Conservation (phyloP, 1,140 invertebrate species). For the Drosophila pandora region DNA sequence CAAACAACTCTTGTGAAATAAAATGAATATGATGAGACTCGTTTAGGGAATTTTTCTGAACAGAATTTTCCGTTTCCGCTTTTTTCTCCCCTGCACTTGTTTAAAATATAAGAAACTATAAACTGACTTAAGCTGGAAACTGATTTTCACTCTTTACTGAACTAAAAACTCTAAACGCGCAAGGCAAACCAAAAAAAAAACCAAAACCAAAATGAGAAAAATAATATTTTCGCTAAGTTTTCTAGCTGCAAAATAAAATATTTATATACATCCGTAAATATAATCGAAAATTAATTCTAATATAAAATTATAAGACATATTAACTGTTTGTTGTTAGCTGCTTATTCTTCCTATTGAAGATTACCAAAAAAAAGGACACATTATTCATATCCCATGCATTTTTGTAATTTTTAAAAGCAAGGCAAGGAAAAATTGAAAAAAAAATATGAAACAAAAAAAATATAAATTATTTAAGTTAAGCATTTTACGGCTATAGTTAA, state of each 20-base stretch:
- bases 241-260: constrained; percentile 53
- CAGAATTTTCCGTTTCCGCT: constrained; percentile 46
- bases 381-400: constrained; percentile 49
- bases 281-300: constrained; percentile 41
- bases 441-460: constrained; percentile 10
- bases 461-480: constrained; percentile 23
- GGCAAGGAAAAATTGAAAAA: constrained; percentile 32
- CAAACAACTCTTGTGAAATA: constrained; percentile 54
- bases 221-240: constrained; percentile 50
- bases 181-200: constrained; percentile 34
- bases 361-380: constrained; percentile 36
- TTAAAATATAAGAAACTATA: constrained; percentile 48
- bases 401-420: constrained; percentile 50
- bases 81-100: constrained; percentile 47
- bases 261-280: constrained; percentile 53
- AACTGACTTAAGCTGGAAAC: constrained; percentile 41
- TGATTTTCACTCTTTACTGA: constrained; percentile 32
- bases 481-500: constrained; percentile 41
- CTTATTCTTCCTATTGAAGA: constrained; percentile 81
- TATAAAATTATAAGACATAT: constrained; percentile 46
- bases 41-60: constrained; percentile 75
- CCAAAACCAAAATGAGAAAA: constrained; percentile 18
- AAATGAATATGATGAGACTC: constrained; percentile 63
- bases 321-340: constrained; percentile 81
- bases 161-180: constrained; percentile 27